Evolutionary conservation across 2,113 vertebrate genomes (phyloP).

Genomic region (Asarcornis scutulata): DNA sequence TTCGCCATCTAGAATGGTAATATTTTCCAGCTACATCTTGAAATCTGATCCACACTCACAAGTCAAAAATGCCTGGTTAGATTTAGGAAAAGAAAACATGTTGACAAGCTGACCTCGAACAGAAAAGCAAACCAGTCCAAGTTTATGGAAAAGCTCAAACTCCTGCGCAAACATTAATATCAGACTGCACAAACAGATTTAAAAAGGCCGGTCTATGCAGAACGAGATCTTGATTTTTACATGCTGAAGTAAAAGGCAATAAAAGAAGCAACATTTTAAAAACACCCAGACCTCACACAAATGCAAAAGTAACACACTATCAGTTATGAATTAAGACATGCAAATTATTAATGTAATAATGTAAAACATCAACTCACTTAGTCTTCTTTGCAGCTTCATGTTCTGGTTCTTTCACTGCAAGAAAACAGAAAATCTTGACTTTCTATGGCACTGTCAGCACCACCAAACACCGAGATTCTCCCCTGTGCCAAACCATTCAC

Average conservation of each 20-base stretch:
- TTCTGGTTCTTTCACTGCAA: conserved; percentile 88
- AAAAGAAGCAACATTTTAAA: background rate
- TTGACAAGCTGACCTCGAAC: background rate
- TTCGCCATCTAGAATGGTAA: background rate
- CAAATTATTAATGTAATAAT: conserved; percentile 31
- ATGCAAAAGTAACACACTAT: background rate
- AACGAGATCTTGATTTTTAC: background rate
- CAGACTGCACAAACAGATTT: background rate
- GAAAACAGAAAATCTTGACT: background rate
- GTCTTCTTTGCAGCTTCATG: conserved; percentile 85
- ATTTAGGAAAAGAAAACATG: background rate
- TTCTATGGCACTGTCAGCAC: background rate
- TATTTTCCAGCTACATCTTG: background rate
- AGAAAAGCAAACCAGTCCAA: background rate
- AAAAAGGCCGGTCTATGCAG: background rate
- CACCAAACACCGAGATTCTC: background rate
- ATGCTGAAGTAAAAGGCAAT: conserved; percentile 28
- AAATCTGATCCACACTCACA: background rate
- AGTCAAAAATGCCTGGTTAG: background rate
- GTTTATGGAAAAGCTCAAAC: background rate
- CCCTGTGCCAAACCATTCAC: background rate
- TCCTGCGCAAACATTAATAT: background rate
- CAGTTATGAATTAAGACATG: conserved; percentile 48
- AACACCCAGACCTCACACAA: background rate
- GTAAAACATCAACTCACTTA: conserved; percentile 78